Percentiles rank a stretch among this genome's conserved stretches.
These are phyloP conservation scores for Mormyrus hasselquistii DNA, from an alignment of 2,797 vertebrate genomes.

Conservation along the genomic window DNA sequence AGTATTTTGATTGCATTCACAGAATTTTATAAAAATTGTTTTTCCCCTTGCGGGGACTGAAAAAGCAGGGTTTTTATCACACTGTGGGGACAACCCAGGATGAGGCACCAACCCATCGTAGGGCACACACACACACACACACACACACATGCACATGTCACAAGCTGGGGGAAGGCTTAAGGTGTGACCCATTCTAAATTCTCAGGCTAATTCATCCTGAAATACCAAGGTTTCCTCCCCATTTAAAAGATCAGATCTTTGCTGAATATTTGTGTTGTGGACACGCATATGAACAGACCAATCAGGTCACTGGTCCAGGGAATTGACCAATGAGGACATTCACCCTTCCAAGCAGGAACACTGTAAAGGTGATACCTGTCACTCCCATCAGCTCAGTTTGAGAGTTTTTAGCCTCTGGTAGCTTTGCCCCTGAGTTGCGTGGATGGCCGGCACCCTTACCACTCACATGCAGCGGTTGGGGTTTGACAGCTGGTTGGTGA, in stretches of 20 bases:
- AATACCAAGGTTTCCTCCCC: neutral
- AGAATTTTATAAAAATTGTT: neutral
- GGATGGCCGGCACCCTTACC: neutral
- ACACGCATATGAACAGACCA: neutral
- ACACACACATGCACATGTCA: neutral
- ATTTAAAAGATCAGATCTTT: neutral
- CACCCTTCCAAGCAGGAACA: neutral
- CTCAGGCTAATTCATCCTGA: neutral
- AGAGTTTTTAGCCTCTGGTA: neutral
- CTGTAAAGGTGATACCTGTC: neutral
- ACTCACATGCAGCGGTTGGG: neutral
- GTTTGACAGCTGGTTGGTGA: neutral
- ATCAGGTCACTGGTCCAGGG: neutral
- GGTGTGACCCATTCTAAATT: neutral
- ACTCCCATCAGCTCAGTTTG: neutral
- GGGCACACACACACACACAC: neutral
- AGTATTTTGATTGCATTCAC: neutral
- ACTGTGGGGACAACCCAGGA: neutral
- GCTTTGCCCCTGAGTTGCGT: neutral
- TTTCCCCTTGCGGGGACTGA: neutral
- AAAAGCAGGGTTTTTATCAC: neutral
- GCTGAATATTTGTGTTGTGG: neutral
- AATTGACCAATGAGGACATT: neutral
- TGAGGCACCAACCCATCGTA: too few relatives aligned
- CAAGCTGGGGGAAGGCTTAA: neutral